Percentiles rank a stretch among this genome's conserved stretches.
phyloP scores from a whole-genome alignment of 2,797 vertebrate genomes.

The Lepidocolaptes lacrymiger region DNA sequence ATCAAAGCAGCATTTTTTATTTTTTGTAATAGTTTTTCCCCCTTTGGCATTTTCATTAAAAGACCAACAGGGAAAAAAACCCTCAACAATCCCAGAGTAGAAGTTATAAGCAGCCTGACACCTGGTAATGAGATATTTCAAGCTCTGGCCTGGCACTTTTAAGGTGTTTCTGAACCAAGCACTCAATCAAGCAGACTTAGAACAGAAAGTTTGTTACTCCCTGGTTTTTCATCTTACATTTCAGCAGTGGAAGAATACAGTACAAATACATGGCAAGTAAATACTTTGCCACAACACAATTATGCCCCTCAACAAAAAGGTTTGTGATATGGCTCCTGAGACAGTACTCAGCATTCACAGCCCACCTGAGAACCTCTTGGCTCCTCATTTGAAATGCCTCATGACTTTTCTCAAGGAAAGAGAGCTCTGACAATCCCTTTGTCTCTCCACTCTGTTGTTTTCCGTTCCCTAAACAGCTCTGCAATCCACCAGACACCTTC shows the following conservation, averaged over 20 bases:
- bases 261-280: not conserved
- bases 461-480: not conserved
- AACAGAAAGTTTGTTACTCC: conserved; percentile 33
- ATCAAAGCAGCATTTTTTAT: conserved; percentile 18
- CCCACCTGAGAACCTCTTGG: not conserved
- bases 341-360: not conserved
- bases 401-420: not conserved
- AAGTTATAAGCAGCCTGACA: conserved; percentile 48
- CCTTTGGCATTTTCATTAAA: conserved; percentile 57
- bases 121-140: conserved; percentile 50
- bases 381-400: not conserved
- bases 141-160: conserved; percentile 35
- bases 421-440: not conserved
- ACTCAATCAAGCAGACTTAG: conserved; percentile 8
- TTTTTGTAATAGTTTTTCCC: conserved; percentile 21
- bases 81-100: not conserved
- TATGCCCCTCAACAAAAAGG: not conserved
- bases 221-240: not conserved
- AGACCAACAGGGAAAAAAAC: not conserved
- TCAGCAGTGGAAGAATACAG: not conserved
- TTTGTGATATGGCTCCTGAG: not conserved
- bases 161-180: conserved; percentile 33
- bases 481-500: not conserved
- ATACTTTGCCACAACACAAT: not conserved
- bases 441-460: not conserved